Conservation (phyloP, 2,797 vertebrate genomes). For the Peromyscus attwateri region DNA sequence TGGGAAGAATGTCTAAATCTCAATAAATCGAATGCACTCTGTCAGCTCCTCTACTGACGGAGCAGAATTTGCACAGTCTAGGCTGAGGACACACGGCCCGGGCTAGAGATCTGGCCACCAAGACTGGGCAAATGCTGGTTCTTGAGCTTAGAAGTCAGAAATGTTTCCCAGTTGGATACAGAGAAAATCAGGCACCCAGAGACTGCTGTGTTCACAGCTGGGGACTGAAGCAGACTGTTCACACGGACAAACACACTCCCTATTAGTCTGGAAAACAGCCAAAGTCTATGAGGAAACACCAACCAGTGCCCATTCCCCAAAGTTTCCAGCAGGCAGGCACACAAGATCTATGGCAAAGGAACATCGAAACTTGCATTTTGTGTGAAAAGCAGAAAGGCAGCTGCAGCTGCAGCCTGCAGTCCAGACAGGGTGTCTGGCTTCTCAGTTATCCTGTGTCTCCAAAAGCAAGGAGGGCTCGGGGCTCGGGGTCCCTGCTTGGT, state of each 20-base stretch:
- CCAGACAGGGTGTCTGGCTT: accelerated
- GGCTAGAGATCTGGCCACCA: not conserved
- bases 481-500: accelerated
- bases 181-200: not conserved
- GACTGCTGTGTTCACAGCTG: not conserved
- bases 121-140: accelerated
- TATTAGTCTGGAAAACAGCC: not conserved
- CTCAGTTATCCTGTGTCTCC: accelerated
- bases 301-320: too few species aligned
- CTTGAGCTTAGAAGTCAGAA: not conserved
- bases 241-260: accelerated
- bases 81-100: not conserved
- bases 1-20: not conserved
- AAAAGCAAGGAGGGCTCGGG: not conserved
- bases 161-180: not conserved
- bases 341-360: too few species aligned
- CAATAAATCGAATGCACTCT: not conserved
- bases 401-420: not conserved
- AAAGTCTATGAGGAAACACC: not conserved
- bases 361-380: not conserved
- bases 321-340: not conserved
- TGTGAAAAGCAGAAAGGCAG: not conserved
- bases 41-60: not conserved
- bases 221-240: not conserved
- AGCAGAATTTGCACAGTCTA: not conserved